Evolutionary conservation across 2,888 invertebrate genomes (phyloP).

Genomic region (Philonicus albiceps): DNA sequence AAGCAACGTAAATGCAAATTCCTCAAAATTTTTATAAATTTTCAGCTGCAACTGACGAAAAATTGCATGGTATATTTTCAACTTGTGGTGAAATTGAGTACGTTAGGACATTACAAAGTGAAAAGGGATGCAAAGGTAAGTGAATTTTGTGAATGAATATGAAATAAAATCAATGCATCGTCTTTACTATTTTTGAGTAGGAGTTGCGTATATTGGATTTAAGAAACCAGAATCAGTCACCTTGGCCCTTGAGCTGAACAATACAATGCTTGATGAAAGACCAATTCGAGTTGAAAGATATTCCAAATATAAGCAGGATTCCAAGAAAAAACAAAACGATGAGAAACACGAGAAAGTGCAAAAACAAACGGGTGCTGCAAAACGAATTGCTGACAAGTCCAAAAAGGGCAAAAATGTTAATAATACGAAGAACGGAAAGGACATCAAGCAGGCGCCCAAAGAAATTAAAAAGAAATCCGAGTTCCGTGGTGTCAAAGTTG

Average conservation of each 20-base stretch:
- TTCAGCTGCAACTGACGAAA: constrained; percentile 59
- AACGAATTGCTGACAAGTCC: neutral
- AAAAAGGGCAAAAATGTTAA: neutral
- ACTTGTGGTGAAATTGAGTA: constrained; percentile 62
- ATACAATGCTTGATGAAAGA: constrained; percentile 60
- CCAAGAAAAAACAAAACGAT: constrained; percentile 53
- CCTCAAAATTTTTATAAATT: neutral
- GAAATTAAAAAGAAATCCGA: constrained; percentile 56
- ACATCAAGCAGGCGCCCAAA: neutral
- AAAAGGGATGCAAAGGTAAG: constrained; percentile 59
- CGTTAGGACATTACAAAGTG: constrained; percentile 57
- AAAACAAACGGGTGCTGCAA: constrained; percentile 1
- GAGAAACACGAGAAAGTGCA: constrained; percentile 39
- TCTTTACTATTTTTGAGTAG: constrained; percentile 45
- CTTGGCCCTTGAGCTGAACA: constrained; percentile 59
- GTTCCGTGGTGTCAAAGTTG: constrained; percentile 58
- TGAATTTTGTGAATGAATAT: too few species aligned
- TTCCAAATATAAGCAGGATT: constrained; percentile 55
- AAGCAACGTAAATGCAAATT: neutral
- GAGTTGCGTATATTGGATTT: constrained; percentile 61
- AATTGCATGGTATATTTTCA: constrained; percentile 59
- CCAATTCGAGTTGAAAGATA: constrained; percentile 60
- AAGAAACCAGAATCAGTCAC: constrained; percentile 58
- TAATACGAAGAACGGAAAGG: neutral
- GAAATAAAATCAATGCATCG: too few species aligned